A percentile compares a stretch with the other conserved stretches of the same genome.
phyloP scores from a whole-genome alignment of 23 tunicate species.

The Oikopleura vanhoeffeni region DNA sequence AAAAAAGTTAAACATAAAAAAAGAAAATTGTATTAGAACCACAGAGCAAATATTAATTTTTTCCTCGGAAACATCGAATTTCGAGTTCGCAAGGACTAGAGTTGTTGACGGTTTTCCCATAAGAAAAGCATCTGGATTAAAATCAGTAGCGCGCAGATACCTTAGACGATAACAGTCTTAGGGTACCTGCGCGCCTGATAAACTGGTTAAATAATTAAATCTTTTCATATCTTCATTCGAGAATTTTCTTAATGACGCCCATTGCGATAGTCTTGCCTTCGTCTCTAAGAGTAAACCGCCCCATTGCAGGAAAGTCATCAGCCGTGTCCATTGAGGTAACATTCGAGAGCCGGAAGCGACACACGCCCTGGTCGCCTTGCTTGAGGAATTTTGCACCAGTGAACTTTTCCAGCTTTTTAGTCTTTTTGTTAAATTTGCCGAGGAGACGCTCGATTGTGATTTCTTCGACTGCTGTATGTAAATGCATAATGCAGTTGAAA shows the following conservation, averaged over 20 bases:
- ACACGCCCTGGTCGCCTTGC: constrained; percentile 22
- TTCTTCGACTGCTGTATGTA: constrained; percentile 64
- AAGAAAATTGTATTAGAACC: too few relatives aligned
- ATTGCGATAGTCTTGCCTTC: constrained; percentile 93
- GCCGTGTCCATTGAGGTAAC: constrained; percentile 68
- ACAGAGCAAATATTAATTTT: too few relatives aligned
- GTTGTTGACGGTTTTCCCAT: too few relatives aligned
- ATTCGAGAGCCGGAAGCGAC: constrained; percentile 55
- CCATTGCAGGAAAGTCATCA: constrained; percentile 83
- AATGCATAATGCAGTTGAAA: constrained; percentile 67
- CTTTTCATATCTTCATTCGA: constrained; percentile 31
- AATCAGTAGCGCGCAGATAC: too few relatives aligned
- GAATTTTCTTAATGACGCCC: constrained; percentile 69
- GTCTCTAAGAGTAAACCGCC: constrained; percentile 69
- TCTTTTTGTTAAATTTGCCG: constrained; percentile 48
- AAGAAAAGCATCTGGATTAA: too few relatives aligned
- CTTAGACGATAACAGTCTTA: too few relatives aligned
- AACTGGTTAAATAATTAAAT: background rate
- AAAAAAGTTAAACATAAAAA: too few relatives aligned
- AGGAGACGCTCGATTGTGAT: constrained; percentile 36
- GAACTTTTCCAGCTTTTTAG: constrained; percentile 45
- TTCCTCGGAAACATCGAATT: too few relatives aligned
- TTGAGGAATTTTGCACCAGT: background rate
- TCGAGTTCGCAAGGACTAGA: too few relatives aligned
- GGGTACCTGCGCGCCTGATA: background rate